Conservation (phyloP, 1,140 invertebrate species). For the Caenorhabditis briggsae region DNA sequence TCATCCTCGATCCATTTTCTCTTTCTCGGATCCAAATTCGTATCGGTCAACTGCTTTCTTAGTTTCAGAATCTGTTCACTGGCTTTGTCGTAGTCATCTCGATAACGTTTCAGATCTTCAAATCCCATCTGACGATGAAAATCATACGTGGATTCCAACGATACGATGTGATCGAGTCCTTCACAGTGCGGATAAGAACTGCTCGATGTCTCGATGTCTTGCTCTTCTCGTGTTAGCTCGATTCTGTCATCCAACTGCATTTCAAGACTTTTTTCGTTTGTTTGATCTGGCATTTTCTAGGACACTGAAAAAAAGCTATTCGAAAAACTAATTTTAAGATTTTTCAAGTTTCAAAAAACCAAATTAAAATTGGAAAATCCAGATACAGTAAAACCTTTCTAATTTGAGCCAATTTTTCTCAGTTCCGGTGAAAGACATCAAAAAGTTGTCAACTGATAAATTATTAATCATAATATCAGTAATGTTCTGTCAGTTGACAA, state of each 20-base stretch:
- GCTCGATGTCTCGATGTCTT: neutral
- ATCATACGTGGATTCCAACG: constrained; percentile 23
- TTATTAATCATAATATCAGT: too few relatives aligned
- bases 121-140: constrained; percentile 15
- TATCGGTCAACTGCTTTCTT: constrained; percentile 8
- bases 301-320: too few relatives aligned
- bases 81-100: constrained; percentile 19
- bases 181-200: constrained; percentile 16
- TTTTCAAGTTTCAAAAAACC: too few relatives aligned
- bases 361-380: too few relatives aligned
- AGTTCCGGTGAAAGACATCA: too few relatives aligned
- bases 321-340: too few relatives aligned
- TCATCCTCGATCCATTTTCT: constrained; percentile 39
- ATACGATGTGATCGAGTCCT: neutral
- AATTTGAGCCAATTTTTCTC: too few relatives aligned
- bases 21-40: neutral
- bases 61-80: constrained; percentile 19
- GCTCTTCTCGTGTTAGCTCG: neutral
- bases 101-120: neutral
- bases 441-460: too few relatives aligned
- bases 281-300: neutral
- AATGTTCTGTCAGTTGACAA: too few relatives aligned
- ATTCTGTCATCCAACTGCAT: neutral
- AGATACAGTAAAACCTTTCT: too few relatives aligned
- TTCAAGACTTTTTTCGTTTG: neutral